These are phyloP conservation scores for Pampus argenteus DNA, from an alignment of 2,797 vertebrate species.

Conservation along the genomic window DNA sequence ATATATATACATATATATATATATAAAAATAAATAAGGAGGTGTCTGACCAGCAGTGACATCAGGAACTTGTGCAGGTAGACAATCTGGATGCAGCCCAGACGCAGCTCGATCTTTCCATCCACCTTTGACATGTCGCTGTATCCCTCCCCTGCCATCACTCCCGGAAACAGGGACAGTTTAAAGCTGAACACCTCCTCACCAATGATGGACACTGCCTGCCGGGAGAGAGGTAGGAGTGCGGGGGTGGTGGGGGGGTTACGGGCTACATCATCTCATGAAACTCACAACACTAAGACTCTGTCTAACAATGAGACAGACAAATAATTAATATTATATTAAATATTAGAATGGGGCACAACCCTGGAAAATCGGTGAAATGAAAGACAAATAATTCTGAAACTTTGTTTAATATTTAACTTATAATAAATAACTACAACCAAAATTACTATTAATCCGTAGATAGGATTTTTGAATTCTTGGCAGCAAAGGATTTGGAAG, in stretches of 20 bases:
- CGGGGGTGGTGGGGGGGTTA: not conserved
- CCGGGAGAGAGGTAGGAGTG: too few relatives aligned
- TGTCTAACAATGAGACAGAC: too few relatives aligned
- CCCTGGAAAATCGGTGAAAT: too few relatives aligned
- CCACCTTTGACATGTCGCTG: constrained; percentile 90
- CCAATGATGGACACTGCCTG: constrained; percentile 95
- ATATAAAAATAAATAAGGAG: not conserved
- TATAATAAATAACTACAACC: too few relatives aligned
- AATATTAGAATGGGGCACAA: too few relatives aligned
- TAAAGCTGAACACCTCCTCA: constrained; percentile 96
- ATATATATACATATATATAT: not conserved
- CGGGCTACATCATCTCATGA: not conserved
- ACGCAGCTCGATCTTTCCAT: constrained; percentile 88
- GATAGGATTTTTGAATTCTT: too few relatives aligned
- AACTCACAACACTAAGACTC: too few relatives aligned
- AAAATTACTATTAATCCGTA: too few relatives aligned
- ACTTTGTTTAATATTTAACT: too few relatives aligned
- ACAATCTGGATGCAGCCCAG: constrained; percentile 95
- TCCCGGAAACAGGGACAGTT: constrained; percentile 87
- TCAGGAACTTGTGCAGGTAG: constrained; percentile 94
- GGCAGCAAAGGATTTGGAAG: too few relatives aligned
- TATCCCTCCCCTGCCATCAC: constrained; percentile 91
- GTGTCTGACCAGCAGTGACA: constrained; percentile 91
- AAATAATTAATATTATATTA: too few relatives aligned
- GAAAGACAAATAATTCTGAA: too few relatives aligned